Conservation (phyloP, 2,113 vertebrate genomes). For the Gallinago media region DNA sequence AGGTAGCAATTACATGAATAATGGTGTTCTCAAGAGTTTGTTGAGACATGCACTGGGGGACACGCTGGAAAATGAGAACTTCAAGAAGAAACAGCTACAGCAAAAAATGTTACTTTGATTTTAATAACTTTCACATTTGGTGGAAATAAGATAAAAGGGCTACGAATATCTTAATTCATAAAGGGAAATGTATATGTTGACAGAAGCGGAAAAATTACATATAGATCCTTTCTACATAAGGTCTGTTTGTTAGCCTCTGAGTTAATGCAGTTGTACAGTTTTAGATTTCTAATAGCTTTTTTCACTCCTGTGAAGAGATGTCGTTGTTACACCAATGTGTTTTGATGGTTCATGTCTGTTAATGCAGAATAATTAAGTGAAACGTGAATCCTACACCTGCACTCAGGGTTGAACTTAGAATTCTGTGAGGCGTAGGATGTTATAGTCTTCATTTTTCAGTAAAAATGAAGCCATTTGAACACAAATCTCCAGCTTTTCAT, state of each 20-base stretch:
- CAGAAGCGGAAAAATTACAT: background rate
- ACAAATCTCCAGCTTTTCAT: background rate
- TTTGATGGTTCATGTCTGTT: background rate
- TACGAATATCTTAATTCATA: background rate
- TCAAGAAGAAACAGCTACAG: background rate
- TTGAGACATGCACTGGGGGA: background rate
- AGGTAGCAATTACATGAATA: background rate
- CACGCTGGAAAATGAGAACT: background rate
- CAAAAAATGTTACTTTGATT: background rate
- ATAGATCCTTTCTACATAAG: background rate
- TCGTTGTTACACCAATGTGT: background rate
- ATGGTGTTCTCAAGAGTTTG: background rate
- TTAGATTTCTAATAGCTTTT: background rate
- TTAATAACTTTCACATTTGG: background rate
- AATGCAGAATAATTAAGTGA: background rate
- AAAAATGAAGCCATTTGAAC: background rate
- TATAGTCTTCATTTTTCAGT: background rate
- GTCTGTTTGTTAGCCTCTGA: background rate
- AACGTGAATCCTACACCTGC: background rate
- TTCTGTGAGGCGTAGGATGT: background rate
- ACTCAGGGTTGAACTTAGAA: background rate
- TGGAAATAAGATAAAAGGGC: background rate
- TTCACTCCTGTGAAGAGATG: background rate
- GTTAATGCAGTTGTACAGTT: background rate
- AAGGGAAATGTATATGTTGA: background rate